Percentiles rank a stretch among this genome's conserved stretches.
phyloP scores from a whole-genome alignment of 2,888 invertebrate species.

The Ligdia adustata region DNA sequence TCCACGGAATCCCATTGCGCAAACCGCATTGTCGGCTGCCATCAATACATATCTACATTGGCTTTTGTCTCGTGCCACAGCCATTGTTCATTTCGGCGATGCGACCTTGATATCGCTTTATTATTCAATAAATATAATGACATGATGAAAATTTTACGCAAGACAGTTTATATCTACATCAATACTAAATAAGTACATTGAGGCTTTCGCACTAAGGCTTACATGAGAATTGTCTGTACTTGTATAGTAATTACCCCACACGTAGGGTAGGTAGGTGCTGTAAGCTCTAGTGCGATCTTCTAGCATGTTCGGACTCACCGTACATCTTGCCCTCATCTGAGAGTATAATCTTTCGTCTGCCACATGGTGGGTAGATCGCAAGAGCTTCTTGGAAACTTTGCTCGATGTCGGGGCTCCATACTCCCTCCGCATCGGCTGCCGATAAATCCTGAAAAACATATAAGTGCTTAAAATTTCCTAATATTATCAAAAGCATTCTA shows the following conservation, averaged over 20 bases:
- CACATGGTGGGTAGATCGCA: constrained; percentile 99
- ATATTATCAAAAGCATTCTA: not conserved
- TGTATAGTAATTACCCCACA: not conserved
- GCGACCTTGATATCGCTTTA: constrained; percentile 72
- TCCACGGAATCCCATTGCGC: constrained; percentile 81
- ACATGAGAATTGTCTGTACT: too few species aligned
- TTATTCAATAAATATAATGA: constrained; percentile 52
- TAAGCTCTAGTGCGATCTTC: constrained; percentile 32
- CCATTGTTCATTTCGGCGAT: constrained; percentile 76
- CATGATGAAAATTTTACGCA: constrained; percentile 1
- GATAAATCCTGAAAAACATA: constrained; percentile 90
- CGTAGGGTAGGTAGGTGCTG: too few species aligned
- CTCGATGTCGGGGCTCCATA: constrained; percentile 99
- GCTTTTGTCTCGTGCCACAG: constrained; percentile 78
- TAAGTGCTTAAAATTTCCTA: too few species aligned
- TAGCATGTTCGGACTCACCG: constrained; percentile 90
- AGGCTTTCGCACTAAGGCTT: not conserved
- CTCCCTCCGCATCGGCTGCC: constrained; percentile 99
- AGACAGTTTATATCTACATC: too few species aligned
- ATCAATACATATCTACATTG: constrained; percentile 67
- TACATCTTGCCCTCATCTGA: constrained; percentile 99
- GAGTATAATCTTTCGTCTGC: constrained; percentile 99
- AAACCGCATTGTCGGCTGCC: constrained; percentile 80
- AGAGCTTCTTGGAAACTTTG: constrained; percentile 99
- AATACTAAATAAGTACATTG: too few species aligned